Evolutionary conservation across 1,140 invertebrate species (phyloP), one percentile per base, ranked within the genome.

Genomic region (Periplaneta americana): DNA sequence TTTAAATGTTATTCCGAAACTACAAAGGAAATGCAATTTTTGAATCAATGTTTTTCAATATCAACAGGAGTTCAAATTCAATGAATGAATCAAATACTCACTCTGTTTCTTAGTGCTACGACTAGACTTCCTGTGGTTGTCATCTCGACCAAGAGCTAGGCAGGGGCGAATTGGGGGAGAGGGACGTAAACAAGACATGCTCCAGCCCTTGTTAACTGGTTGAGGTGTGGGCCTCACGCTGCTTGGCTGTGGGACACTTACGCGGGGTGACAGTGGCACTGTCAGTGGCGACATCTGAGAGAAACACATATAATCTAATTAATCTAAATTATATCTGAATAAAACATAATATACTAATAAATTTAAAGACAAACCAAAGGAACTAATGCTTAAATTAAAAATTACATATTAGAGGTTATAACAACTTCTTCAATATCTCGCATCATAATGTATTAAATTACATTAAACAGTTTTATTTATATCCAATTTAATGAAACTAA

Each of bases 81-180:
- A 28, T 17, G 48, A 57, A 75, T 75, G 74, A 32, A 32, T 1
- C 31, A 33, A n/a, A 32, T 18, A 81, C 84, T 85, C 84, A 83
- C 82, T 84, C 74, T 78, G 84, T 39, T 85, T 88, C 83, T 86
- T 88, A 35, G 85, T 85, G 48, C 32, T 77, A 39, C 82, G 80
- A 36, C 79, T 79, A 39, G 79, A 79, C 37, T 34, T 78, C 77
- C 80, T 82, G 35, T 80, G 48, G 57, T 86, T 85, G 34, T 85
- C 86, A 77, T 90, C 88, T 34, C 88, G 88, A 57, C 87, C 86
- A 81, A 84, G 88, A 81, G 85, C 89, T 74, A 93, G 89, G 85
- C 93, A 92, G 74, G 95, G 95, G 83, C 95, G 90, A 75, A 95
- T 88, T 17, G 96, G 95, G 75, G 95, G 94, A 81, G 94, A 92